Conservation (phyloP, 2,113 vertebrate species). For the Ornithorhynchus anatinus region DNA sequence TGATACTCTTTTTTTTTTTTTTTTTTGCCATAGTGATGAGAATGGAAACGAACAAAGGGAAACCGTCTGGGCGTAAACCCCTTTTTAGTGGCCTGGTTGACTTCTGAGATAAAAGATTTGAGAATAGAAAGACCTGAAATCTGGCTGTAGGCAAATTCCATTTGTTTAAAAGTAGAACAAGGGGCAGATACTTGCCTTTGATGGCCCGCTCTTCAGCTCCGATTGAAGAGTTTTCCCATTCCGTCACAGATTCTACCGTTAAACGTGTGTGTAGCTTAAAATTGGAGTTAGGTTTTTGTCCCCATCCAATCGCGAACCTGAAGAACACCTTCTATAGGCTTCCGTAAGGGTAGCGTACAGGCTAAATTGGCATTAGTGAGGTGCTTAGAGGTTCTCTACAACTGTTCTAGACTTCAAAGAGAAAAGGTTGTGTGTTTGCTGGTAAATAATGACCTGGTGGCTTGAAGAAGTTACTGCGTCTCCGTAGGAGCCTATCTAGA, state of each 20-base stretch:
- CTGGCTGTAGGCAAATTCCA: slow-evolving; percentile 6
- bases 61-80: not conserved
- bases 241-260: not conserved
- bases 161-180: not conserved
- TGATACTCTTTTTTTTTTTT: slow-evolving; percentile 30
- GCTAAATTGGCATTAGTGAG: too few species aligned
- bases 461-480: too few species aligned
- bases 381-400: too few species aligned
- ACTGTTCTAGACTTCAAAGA: too few species aligned
- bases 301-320: too few species aligned
- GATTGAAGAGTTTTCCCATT: not conserved
- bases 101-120: slow-evolving; percentile 28
- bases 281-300: too few species aligned
- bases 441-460: too few species aligned
- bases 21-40: slow-evolving; percentile 9
- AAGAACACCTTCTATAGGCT: too few species aligned
- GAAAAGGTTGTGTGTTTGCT: too few species aligned
- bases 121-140: slow-evolving; percentile 20
- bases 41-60: not conserved
- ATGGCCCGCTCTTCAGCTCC: not conserved
- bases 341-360: too few species aligned
- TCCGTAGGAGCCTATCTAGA: too few species aligned
- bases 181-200: not conserved
- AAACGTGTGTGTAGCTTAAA: too few species aligned
- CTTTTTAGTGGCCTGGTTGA: slow-evolving; percentile 28